Conservation (phyloP, 2,888 invertebrate genomes). For the Aleiodes testaceus region DNA sequence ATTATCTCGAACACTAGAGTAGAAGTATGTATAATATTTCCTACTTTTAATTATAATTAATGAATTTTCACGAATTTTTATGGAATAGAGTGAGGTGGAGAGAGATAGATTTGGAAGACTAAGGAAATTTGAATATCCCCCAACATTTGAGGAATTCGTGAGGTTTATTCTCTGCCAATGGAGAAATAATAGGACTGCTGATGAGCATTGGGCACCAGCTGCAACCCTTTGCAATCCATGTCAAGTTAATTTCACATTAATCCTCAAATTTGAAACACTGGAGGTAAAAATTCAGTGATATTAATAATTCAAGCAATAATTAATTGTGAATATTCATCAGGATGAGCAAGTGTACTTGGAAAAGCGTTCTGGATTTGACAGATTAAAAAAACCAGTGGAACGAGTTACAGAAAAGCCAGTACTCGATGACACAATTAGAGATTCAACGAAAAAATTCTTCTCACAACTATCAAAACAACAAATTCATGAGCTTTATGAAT, state of each 20-base stretch:
- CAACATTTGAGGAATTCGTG: constrained; percentile 87
- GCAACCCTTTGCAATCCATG: constrained; percentile 89
- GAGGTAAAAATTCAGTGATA: constrained; percentile 74
- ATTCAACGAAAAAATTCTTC: constrained; percentile 12
- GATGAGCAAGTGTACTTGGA: constrained; percentile 32
- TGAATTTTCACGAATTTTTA: neutral
- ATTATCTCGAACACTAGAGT: constrained; percentile 83
- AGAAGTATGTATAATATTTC: constrained; percentile 72
- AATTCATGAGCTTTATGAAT: constrained; percentile 12
- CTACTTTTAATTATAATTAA: neutral
- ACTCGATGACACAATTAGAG: neutral
- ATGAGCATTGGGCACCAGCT: constrained; percentile 91
- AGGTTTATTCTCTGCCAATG: constrained; percentile 83
- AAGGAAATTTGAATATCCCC: constrained; percentile 76
- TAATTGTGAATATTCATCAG: neutral
- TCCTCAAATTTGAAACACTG: constrained; percentile 88
- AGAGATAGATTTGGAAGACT: constrained; percentile 51
- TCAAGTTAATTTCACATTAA: constrained; percentile 85
- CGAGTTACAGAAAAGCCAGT: neutral
- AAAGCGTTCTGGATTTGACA: neutral
- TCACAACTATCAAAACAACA: constrained; percentile 25
- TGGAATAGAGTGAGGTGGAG: constrained; percentile 58
- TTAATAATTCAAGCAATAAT: neutral
- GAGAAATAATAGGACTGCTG: constrained; percentile 77
- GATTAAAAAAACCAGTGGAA: constrained; percentile 16